Conservation (phyloP, 2,113 vertebrate genomes). For the Himantopus leucocephalus region DNA sequence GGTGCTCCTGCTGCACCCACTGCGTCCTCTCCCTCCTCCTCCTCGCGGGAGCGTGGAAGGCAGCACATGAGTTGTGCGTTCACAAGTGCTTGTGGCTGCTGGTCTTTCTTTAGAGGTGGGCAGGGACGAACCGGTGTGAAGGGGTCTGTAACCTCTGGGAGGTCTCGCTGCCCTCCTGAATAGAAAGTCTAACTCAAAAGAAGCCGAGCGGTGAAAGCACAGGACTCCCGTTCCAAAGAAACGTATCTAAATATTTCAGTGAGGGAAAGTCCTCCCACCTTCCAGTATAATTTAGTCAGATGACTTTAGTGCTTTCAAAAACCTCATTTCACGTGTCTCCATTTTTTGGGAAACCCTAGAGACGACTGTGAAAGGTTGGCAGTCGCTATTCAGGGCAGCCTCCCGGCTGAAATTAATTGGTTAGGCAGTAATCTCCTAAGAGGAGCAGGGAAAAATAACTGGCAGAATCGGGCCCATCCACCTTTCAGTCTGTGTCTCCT, state of each 20-base stretch:
- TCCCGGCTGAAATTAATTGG: neutral
- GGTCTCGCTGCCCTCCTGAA: neutral
- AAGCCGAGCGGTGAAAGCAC: neutral
- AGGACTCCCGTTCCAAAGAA: neutral
- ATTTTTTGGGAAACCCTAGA: neutral
- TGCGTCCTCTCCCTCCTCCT: neutral
- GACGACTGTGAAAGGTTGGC: neutral
- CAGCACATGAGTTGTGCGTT: neutral
- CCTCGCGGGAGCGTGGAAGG: rapidly evolving
- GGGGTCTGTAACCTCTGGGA: neutral
- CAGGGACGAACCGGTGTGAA: rapidly evolving
- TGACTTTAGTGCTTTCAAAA: neutral
- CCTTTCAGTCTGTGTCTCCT: slow-evolving; percentile 8
- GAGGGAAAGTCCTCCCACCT: neutral
- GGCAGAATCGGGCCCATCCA: neutral
- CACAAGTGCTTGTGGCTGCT: neutral
- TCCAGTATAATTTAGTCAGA: neutral
- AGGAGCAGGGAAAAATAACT: neutral
- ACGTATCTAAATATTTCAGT: rapidly evolving
- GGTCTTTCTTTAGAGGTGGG: neutral
- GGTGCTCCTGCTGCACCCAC: neutral
- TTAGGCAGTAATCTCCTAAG: neutral
- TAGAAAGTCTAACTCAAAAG: neutral
- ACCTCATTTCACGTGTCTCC: neutral
- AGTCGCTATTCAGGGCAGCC: neutral